These are phyloP conservation scores for Latrodectus geometricus DNA, from an alignment of 1,140 invertebrate species.

Conservation along the genomic window DNA sequence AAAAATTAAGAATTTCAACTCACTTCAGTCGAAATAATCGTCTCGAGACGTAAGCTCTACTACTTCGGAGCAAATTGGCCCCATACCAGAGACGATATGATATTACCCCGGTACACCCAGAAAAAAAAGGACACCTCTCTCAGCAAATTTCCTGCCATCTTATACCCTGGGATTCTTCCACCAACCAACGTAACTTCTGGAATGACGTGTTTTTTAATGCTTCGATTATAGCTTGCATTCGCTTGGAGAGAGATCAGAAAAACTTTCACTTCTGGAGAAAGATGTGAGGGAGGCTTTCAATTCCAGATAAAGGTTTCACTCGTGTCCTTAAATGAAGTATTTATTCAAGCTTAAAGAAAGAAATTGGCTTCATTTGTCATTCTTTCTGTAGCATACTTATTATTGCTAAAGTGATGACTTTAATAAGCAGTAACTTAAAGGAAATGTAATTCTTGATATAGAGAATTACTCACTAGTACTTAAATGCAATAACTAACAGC, in stretches of 20 bases:
- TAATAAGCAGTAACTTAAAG: too few relatives aligned
- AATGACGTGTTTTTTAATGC: neutral
- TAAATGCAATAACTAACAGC: too few relatives aligned
- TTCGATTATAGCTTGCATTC: too few relatives aligned
- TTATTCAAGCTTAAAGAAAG: neutral
- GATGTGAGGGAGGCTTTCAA: too few relatives aligned
- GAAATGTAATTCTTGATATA: too few relatives aligned
- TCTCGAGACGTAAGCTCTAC: neutral
- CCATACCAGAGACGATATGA: conserved; percentile 12
- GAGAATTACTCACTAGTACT: too few relatives aligned
- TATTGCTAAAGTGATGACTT: too few relatives aligned
- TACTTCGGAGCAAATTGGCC: conserved; percentile 15
- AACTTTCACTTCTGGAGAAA: too few relatives aligned
- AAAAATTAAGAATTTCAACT: neutral
- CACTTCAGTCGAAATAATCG: neutral
- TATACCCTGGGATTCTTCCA: neutral
- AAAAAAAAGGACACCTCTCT: neutral
- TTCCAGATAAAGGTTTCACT: too few relatives aligned
- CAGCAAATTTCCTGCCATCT: conserved; percentile 13
- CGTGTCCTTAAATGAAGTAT: neutral
- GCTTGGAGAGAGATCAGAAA: too few relatives aligned
- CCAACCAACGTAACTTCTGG: neutral
- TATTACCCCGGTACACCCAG: neutral
- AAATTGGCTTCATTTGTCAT: neutral
- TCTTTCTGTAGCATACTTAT: too few relatives aligned